Percentiles rank a stretch among this genome's conserved stretches.
Conservation (phyloP, 2,113 vertebrate genomes). For the Gobiocypris rarus region DNA sequence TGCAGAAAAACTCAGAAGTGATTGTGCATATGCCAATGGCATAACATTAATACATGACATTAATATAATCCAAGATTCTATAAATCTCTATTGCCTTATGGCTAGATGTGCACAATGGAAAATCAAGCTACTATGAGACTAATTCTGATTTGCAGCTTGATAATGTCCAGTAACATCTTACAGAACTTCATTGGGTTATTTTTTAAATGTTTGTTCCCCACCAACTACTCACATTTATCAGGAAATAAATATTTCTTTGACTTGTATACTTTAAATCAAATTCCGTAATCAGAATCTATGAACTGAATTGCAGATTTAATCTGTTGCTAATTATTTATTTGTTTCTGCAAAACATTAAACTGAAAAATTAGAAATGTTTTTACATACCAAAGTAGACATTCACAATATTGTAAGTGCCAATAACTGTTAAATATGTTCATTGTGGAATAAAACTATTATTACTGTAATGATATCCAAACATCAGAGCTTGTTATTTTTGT, state of each 20-base stretch:
- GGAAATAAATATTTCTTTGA: background rate
- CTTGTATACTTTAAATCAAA: background rate
- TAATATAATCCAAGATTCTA: background rate
- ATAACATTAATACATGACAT: background rate
- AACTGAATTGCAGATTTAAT: background rate
- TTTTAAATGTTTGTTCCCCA: too few relatives aligned
- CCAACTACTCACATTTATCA: background rate
- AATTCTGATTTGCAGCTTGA: background rate
- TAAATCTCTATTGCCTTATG: background rate
- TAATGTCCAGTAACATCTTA: background rate
- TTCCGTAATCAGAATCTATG: background rate
- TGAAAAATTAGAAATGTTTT: slow-evolving; percentile 1
- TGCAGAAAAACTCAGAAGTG: background rate
- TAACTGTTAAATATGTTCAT: background rate
- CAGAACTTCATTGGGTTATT: background rate
- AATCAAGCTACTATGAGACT: background rate
- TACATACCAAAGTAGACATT: background rate
- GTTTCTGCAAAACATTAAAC: background rate
- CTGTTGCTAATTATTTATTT: background rate
- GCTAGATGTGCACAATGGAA: background rate
- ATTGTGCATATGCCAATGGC: background rate
- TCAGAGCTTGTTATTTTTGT: background rate
- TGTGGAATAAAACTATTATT: background rate
- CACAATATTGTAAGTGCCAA: background rate
- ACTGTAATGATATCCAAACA: background rate